Conservation (phyloP, 2,113 vertebrate genomes). For the Columba livia region DNA sequence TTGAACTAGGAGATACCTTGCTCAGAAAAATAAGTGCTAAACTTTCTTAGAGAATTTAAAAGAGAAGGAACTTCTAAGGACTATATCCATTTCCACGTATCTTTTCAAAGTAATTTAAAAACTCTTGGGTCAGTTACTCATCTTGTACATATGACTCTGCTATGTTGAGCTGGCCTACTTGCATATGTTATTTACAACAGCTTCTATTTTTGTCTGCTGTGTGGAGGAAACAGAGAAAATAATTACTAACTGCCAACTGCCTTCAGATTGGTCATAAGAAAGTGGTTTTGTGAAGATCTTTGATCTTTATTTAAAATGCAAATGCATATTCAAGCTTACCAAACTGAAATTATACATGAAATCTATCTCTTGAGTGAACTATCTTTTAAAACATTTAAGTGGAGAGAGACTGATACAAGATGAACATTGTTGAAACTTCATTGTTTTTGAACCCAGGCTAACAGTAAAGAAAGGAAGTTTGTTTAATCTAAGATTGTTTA, state of each 20-base stretch:
- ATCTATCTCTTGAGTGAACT: neutral
- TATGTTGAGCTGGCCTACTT: neutral
- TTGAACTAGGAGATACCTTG: neutral
- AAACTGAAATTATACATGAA: neutral
- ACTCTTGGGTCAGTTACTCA: neutral
- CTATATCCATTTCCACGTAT: neutral
- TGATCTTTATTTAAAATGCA: slow-evolving; percentile 24
- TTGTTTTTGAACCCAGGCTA: neutral
- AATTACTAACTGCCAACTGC: neutral
- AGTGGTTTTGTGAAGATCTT: neutral
- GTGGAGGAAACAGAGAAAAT: neutral
- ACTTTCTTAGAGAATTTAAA: neutral
- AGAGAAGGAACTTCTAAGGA: neutral
- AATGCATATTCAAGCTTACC: neutral
- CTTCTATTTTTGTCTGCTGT: slow-evolving; percentile 16
- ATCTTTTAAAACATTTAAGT: neutral
- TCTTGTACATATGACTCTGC: neutral
- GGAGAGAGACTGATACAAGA: neutral
- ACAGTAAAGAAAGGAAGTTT: neutral
- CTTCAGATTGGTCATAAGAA: neutral
- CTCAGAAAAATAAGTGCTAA: neutral
- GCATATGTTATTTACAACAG: neutral
- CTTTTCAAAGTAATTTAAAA: neutral
- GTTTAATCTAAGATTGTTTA: neutral
- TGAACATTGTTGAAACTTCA: neutral